Evolutionary conservation across 2,113 vertebrate species (phyloP), one percentile per base, ranked within the genome.

Genomic region (Geothlypis trichas): DNA sequence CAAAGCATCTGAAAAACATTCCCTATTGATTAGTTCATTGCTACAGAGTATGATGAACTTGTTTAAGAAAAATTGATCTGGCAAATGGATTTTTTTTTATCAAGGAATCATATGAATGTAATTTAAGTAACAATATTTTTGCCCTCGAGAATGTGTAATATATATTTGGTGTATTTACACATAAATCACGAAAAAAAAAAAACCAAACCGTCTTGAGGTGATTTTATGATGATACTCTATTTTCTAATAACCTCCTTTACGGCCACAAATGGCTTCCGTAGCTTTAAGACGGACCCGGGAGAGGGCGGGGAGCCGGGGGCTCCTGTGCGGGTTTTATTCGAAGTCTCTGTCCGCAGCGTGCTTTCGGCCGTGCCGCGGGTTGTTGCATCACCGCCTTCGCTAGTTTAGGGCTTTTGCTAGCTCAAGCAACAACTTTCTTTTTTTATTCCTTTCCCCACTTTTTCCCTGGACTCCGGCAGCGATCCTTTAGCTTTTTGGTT

Each of bases 41-140:
- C 96, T 98, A 90, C 87, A 93, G 95, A 97, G 90, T 97, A 98
- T 97, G 97, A 97, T 97, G 95, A 98, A 98, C 96, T 98, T 98
- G 97, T 98, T 98, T 97, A 98, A 98, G 97, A 98, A 98, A 98
- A 97, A 98, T 97, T 97, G 97, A 98, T 97, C 93, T 85, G 31
- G 69, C 55, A 97, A 96, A 98, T 98, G 95, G 97, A 98, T 97
- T 97, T 95, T 97, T 96, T 98, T 97, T 96, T 88, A 97, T 97
- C 84, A 96, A 85, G 87, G 92, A 97, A 96, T 97, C 71, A 95
- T 95, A 97, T 95, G 80, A 97, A 96, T 97, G 82, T 86, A 97
- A 96, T 98, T 96, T 96, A 96, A 98, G 95, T 95, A 94, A 93
- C 82, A 94, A 49, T 92, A 95, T 96, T 92, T 95, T 97, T 96